Percentiles rank a stretch among this genome's conserved stretches.
phyloP scores from a whole-genome alignment of 2,888 invertebrate species.

The Zeuzera pyrina region DNA sequence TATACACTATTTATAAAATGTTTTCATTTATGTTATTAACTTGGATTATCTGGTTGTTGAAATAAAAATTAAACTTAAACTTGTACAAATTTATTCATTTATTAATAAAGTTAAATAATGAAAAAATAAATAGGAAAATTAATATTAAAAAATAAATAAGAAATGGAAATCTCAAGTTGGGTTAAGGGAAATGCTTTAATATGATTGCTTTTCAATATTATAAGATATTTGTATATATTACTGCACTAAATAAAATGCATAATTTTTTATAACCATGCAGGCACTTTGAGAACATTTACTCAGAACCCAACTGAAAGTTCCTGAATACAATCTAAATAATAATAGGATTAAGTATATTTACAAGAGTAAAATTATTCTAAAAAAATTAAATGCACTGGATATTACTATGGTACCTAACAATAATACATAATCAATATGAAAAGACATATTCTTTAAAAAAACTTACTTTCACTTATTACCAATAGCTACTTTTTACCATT shows the following conservation, averaged over 20 bases:
- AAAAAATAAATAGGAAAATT: slow-evolving; percentile 57
- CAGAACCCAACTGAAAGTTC: slow-evolving; percentile 74
- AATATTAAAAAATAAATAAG: slow-evolving; percentile 59
- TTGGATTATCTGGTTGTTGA: slow-evolving; percentile 9
- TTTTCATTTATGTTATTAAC: neutral
- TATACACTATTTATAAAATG: slow-evolving; percentile 3
- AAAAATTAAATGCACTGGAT: too few relatives aligned
- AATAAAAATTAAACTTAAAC: slow-evolving; percentile 42
- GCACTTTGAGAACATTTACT: slow-evolving; percentile 46
- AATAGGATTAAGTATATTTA: too few relatives aligned
- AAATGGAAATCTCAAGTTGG: slow-evolving; percentile 70
- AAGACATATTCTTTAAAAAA: too few relatives aligned
- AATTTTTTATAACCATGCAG: too few relatives aligned
- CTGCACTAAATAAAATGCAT: too few relatives aligned
- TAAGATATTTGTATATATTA: too few relatives aligned
- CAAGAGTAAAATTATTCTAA: too few relatives aligned
- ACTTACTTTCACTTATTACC: too few relatives aligned
- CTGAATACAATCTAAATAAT: slow-evolving; percentile 19
- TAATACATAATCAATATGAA: too few relatives aligned
- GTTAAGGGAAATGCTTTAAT: slow-evolving; percentile 56
- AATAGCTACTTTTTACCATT: too few relatives aligned
- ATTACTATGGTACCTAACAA: too few relatives aligned
- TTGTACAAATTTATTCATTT: slow-evolving; percentile 69
- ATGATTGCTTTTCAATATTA: too few relatives aligned
- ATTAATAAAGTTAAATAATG: slow-evolving; percentile 40